Evolutionary conservation across 2,888 invertebrate species (phyloP), one percentile per base, ranked within the genome.

Genomic region (Baronia brevicornis): DNA sequence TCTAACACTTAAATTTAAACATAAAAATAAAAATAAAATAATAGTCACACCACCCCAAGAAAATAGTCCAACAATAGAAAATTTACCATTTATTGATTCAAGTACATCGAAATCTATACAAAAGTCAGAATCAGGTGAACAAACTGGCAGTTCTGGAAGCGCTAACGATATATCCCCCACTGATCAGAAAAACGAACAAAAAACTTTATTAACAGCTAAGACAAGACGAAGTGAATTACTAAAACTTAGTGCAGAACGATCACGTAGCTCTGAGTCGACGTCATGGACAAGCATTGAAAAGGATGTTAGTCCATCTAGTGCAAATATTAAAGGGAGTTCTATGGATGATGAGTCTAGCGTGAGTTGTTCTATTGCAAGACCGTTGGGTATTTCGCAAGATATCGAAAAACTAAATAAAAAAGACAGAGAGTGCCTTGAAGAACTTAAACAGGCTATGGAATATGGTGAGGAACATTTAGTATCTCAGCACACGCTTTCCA

Each of bases 201-300:
- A 60, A 49, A 46, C 55, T n/a, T 58, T 84, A 32, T 48, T 84
- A 19, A 71, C 82, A 9, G 80, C 87, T 0, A 86, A 84, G 44
- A 80, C 75, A 2, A 82, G 78, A 51, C 77, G 86, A 32, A 78
- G 77, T 39, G 88, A 88, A 51, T 57, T 89, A 24, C 66, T 89
- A 2, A 90, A 91, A 54, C 67, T 90, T 11, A 91, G 90, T 45
- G 88, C 91, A 1, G 92, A 92, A 59, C 89, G 91, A 38, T 93
- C 93, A 1, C 85, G 89, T 45, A 93, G 93, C 51, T 93, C 92
- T 2, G 93, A 93, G 54, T 91, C 91, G 0, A 89, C 88, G 15
- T 93, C 93, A 0, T 93, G 92, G 91, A 92, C 92, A 0, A 91
- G 91, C 51, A 89, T 90, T n/a, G 91, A 91, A 59, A 90, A 90